Conservation (phyloP, 2,797 vertebrate species). For the Phrynocephalus vlangalii region DNA sequence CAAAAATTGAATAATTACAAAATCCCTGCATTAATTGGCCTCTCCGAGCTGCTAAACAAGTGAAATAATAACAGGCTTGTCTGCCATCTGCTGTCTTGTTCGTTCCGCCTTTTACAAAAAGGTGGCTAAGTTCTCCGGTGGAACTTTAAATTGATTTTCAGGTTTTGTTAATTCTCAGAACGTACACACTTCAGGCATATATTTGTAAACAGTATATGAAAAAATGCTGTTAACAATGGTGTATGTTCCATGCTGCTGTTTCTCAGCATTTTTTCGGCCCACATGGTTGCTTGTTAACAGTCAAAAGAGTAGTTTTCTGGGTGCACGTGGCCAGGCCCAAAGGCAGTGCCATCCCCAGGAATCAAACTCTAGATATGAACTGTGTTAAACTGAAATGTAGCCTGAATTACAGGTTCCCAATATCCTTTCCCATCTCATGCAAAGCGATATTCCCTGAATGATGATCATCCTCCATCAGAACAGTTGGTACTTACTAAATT, state of each 20-base stretch:
- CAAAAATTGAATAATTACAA: not conserved
- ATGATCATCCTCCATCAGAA: not conserved
- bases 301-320: not conserved
- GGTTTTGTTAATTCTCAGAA: not conserved
- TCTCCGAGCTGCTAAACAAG: not conserved
- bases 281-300: too few relatives aligned
- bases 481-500: not conserved
- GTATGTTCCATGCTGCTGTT: not conserved
- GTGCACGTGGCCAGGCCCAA: not conserved
- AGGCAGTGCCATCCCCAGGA: not conserved
- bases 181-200: not conserved
- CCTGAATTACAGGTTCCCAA: too few relatives aligned
- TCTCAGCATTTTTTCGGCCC: not conserved
- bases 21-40: not conserved
- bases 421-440: not conserved
- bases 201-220: not conserved
- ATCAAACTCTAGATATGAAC: not conserved
- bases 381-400: not conserved
- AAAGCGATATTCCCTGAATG: not conserved
- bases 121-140: too few relatives aligned
- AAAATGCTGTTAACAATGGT: not conserved
- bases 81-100: not conserved
- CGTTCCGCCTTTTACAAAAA: not conserved
- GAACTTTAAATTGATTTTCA: not conserved
- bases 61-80: not conserved